Base-by-base conservation (phyloP, 2,113 vertebrate species). In the Osmerus mordax region DNA sequence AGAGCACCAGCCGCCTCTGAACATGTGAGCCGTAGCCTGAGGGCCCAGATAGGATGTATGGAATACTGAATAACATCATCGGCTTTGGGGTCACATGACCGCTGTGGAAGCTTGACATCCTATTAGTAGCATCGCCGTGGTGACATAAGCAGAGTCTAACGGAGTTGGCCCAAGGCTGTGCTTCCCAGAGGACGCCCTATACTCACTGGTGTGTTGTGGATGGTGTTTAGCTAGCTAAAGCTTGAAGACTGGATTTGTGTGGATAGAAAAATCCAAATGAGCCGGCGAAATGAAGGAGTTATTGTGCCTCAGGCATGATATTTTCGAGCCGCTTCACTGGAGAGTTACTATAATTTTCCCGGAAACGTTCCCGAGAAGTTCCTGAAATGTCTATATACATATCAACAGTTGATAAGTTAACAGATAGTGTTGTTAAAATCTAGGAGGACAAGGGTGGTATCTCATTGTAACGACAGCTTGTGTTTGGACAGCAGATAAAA, bases 21-120 rank as follows among this genome's bases (percentile, higher is more conserved):
- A 32, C 29, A 32, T 32, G 29, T 32, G 29, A 41, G 5, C 36
- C 36, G 65, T 66, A 47, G 77, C 84, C 82, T 2, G 21, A 70
- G 83, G 80, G 66, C 65, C 65, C 69, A 58, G 70, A 23, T 47
- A 73, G 75, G 69, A 69, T 32, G 72, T 53, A 28, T 58, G 7
- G 36, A 41, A 41, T 41, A 41, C 36, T 41, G 36, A 41, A 41
- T 41, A 41, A 41, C 36, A 41, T 41, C 36, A 64, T 8, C n/a
- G 61, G 65, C 63, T 41, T 18, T 29, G 68, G 69, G 70, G 67
- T 54, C 29, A 75, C 51, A 68, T 65, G 70, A 59, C 16, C 56
- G 55, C 14, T 18, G 61, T 56, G 54, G 52, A 47, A n/a, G 4
- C 65, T 65, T 65, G 67, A 47, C 61, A 64, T 62, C 19, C 6